Evolutionary conservation across 1,140 invertebrate species (phyloP).

Genomic region (Sipha flava): DNA sequence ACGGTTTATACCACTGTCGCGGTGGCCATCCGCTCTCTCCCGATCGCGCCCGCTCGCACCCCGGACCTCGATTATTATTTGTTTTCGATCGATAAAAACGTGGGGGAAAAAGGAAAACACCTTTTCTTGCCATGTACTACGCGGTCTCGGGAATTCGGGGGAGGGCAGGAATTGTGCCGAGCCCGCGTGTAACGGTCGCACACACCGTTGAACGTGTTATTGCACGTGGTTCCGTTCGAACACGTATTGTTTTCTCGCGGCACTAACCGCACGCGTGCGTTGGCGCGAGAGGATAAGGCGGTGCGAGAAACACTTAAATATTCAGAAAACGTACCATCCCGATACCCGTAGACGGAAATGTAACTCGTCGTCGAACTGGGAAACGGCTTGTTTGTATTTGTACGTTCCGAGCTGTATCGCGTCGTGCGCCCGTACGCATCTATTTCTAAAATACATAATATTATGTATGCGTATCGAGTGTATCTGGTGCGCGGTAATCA

Average conservation of each 20-base stretch:
- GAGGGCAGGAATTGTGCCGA: no score
- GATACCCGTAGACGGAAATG: constrained; percentile 3
- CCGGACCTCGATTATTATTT: no score
- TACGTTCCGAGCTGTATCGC: no score
- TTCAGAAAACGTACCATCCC: background rate
- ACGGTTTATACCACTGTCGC: no score
- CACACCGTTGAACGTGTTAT: background rate
- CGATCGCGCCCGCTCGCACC: no score
- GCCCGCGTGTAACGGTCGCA: background rate
- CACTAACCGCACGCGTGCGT: no score
- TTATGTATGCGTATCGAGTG: background rate
- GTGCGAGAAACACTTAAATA: background rate
- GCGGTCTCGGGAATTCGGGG: no score
- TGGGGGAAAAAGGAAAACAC: background rate
- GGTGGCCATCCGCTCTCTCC: no score
- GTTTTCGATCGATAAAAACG: no score
- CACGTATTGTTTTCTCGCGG: background rate
- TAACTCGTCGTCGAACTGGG: background rate
- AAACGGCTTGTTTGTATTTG: background rate
- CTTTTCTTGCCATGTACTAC: no score
- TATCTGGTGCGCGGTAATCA: background rate
- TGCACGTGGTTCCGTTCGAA: no score
- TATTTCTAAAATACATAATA: background rate
- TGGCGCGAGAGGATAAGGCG: background rate
- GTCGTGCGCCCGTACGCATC: no score